phyloP scores from a whole-genome alignment of 2,797 vertebrate genomes.

The Furcifer pardalis region DNA sequence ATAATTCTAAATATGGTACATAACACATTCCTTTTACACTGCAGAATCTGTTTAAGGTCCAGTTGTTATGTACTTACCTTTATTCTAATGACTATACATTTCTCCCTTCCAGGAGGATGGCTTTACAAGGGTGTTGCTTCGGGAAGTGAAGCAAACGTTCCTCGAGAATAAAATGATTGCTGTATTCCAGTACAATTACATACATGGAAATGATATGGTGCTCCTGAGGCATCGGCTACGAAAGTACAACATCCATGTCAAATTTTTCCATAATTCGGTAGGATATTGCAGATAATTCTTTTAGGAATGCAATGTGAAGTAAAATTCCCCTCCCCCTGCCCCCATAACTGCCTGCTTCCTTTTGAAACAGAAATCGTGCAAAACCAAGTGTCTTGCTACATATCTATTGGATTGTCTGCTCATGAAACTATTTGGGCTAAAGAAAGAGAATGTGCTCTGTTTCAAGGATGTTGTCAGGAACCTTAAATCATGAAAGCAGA shows the following conservation, averaged over 20 bases:
- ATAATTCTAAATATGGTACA: not conserved
- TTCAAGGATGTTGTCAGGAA: not conserved
- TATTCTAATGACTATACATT: not conserved
- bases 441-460: no score
- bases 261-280: constrained; percentile 89
- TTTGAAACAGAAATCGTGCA: not conserved
- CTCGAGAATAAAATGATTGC: constrained; percentile 85
- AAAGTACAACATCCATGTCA: constrained; percentile 81
- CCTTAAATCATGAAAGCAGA: no score
- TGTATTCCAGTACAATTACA: constrained; percentile 84
- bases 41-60: not conserved
- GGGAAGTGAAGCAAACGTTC: constrained; percentile 77
- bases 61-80: not conserved
- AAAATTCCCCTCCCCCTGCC: no score
- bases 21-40: not conserved
- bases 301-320: not conserved
- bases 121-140: constrained; percentile 73
- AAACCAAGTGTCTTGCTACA: not conserved
- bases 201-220: constrained; percentile 79
- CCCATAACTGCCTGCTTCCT: not conserved
- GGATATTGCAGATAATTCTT: not conserved
- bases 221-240: constrained; percentile 78
- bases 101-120: constrained; percentile 61
- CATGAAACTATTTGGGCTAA: not conserved
- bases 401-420: not conserved